Base-by-base conservation (phyloP, 2,113 vertebrate species). In the Nyctibius bracteatus region DNA sequence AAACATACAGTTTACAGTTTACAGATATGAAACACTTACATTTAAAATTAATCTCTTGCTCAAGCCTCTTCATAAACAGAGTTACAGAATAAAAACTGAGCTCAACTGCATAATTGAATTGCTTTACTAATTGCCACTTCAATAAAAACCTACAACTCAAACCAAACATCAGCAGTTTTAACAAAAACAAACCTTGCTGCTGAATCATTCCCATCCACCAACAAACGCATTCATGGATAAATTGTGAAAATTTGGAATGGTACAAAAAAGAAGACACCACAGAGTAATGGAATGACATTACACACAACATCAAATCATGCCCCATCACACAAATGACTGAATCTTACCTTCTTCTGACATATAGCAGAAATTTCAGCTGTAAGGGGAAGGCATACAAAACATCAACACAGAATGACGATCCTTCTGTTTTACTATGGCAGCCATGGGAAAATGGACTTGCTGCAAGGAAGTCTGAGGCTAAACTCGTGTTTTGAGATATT, bases 331-430 rank as follows among this genome's bases (percentile, higher is more conserved):
- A 94, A 77, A 96, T 41, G 57, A 81, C 89, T 71, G 62, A 80
- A 61, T 97, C 99, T 99, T 99, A 99, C 99, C 99, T 99, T 99
- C 98, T 99, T 99, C 98, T 99, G 99, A 98, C 99, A 99, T 98
- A 99, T 99, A 96, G 99, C 99, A 98, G 99, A 99, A 98, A 99
- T 99, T 98, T 99, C 99, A 98, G 99, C 99, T 99, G 99, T 98
- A 98, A 98, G 97, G 94, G 97, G 96, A 98, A 98, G 95, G 79
- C 88, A 99, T 86, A 98, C 91, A 97, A 96, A 97, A 97, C 79
- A 98, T 98, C 96, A 98, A 98, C 97, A 97, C 68, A 96, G 75
- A 96, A 95, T 82, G 92, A 96, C 0, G 3, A 78, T 47, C 88
- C 41, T 70, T 94, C 86, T 75, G 22, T 37, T 86, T 71, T 67